Base-by-base conservation (phyloP, 2,888 invertebrate genomes). In the Holacanthella duospinosa region DNA sequence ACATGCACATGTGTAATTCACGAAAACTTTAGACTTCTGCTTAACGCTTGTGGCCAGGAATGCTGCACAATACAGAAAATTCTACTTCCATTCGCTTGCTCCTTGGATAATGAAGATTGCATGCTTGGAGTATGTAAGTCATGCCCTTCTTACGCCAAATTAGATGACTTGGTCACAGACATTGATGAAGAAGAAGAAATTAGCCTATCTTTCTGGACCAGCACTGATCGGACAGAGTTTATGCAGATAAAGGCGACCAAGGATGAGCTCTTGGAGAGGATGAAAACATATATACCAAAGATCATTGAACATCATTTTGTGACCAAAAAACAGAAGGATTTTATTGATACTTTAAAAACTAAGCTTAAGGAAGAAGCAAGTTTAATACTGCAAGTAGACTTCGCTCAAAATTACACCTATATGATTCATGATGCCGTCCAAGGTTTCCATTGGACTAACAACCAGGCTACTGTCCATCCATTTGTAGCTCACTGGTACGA, bases 381-480 rank as follows among this genome's bases (percentile, higher is more conserved):
- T 6, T 3, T 57, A 16, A 29, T 57, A 16, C 3, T 57, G 2
- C 29, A 57, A 29, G 57, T 57, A 2, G 59, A 59, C 59, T 61
- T 29, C 9, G 62, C 28, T 1, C 28, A 62, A 62, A 62, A 55
- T 26, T 62, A 57, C 21, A 27, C 19, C 19, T 62, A 57, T 27
- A 21, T 43, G 6, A 24, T 56, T 27, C 62, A 62, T 19, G 57
- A 57, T 27, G 56, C 56, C 1, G 44, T 57, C 6, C 44, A 57
- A 19, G 57, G 62, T 27, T 29, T 27, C 25, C 57, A 62, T 28
- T 62, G 62, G 62, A 43, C 26, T 19, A 56, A 62, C 9, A 19
- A 62, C 1, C 62, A 62, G 21, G 62, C 62, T 2, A 62, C 56
- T 1, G 27, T 62, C 21, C 62, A 62, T 29, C 62, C 62, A 43